Base-by-base conservation (phyloP, 2,113 vertebrate genomes). In the Periophthalmodon schlosseri region DNA sequence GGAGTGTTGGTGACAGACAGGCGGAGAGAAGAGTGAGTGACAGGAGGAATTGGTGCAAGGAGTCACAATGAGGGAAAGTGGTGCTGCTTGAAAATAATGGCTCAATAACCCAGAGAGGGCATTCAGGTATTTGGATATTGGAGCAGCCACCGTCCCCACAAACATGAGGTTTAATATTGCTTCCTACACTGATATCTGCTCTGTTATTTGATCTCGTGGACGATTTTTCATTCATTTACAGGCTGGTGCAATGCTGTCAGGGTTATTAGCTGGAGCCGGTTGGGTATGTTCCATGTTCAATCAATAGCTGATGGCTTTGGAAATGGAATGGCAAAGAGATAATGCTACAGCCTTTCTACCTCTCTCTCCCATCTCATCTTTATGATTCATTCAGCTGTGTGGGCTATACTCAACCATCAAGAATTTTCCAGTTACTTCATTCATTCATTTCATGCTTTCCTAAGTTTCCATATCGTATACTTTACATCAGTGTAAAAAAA, bases 251-350 rank as follows among this genome's bases (percentile, higher is more conserved):
- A 61, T 76, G 76, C 67, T 74, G 63, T 73, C 80, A 54, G 69
- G 73, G 82, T 84, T 85, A 84, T 82, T 84, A 88, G 79, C 81
- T 74, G 74, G 60, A 82, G 82, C 56, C 82, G 39, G 61, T 60
- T 75, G 73, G 75, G 81, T 49, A 86, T 84, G 67, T 74, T 90
- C 70, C 77, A 81, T 84, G 74, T 85, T 77, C 72, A 90, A 86
- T 91, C 87, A 89, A 86, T 88, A 87, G 69, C 79, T 87, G 88
- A 87, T 88, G 71, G 85, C 72, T 61, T 24, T 54, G 74, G 65
- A 78, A 81, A 87, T 76, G 70, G 79, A 69, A 80, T 74, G 81
- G 74, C 64, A 86, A 68, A 23, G 75, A 70, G 69, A 34, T 44
- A 77, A 79, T 70, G 76, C 81, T 69, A 33, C 16, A 13, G 66